Evolutionary conservation across 2,797 vertebrate species (phyloP).

Genomic region (Manis javanica): DNA sequence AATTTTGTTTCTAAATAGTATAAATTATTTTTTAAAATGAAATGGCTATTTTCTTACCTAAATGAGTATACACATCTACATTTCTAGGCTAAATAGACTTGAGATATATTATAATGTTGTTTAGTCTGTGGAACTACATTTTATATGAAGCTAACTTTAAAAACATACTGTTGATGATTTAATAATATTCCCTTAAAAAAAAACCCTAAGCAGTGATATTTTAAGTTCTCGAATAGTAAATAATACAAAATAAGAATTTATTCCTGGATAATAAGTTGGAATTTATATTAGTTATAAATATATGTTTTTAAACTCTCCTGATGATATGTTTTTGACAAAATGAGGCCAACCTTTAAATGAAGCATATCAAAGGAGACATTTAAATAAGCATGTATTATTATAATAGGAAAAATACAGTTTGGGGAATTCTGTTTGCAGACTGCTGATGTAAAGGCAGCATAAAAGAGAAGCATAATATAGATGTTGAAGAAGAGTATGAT

Average conservation of each 20-base stretch:
- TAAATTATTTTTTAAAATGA: not conserved
- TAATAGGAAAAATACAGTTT: not conserved
- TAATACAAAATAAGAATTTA: slow-evolving; percentile 34
- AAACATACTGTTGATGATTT: not conserved
- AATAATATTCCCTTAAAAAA: not conserved
- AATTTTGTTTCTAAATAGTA: not conserved
- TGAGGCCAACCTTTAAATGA: slow-evolving; percentile 14
- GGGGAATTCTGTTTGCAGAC: slow-evolving; percentile 28
- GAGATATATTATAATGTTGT: not conserved
- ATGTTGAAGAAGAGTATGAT: not conserved
- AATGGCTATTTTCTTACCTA: not conserved
- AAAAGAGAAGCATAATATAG: not conserved
- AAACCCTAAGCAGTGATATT: not conserved
- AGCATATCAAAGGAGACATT: not conserved
- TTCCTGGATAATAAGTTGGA: not conserved
- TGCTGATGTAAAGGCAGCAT: not conserved
- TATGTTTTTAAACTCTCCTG: not conserved
- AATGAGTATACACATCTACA: not conserved
- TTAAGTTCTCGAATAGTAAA: slow-evolving; percentile 6
- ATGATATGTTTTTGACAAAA: slow-evolving; percentile 1
- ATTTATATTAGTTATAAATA: slow-evolving; percentile 33
- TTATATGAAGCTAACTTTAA: not conserved
- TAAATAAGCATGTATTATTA: not conserved
- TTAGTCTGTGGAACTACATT: not conserved
- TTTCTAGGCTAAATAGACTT: not conserved